Evolutionary conservation across 2,113 vertebrate species (phyloP), one percentile per base, ranked within the genome.

Genomic region (Gambusia holbrooki): DNA sequence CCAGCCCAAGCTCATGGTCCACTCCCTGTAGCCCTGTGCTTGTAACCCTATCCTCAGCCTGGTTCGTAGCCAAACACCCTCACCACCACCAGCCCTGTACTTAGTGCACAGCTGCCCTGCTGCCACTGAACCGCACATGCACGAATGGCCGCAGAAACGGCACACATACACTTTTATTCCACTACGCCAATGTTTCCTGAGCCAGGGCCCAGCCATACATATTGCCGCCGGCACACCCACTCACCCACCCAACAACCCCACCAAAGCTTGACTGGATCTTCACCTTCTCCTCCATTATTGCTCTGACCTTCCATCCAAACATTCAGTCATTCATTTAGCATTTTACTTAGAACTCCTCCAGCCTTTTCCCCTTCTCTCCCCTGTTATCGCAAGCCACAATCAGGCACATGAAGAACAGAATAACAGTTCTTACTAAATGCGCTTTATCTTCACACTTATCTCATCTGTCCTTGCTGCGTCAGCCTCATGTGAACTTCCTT

Each of bases 181-280:
- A 93, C 90, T 92, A 92, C 87, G 89, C 87, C 91, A 93, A 75
- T 71, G 76, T 90, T 94, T 94, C 91, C 92, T 92, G 87, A 88
- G 81, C 85, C 74, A 17, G 75, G 71, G 88, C 86, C 88, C 85
- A 91, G 82, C 89, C 70, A 69, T 84, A 62, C 73, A 64, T 72
- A 83, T 79, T 63, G 70, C 84, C 80, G 77, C 70, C 17, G 77
- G 84, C 77, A 76, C 80, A 82, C 84, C 88, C 82, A 84, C 51
- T 58, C 51, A 58, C 84, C 74, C 74, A 88, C 78, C 74, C 71
- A 81, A 66, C 69, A 71, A 51, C 62, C 74, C 66, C 54, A 75
- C 85, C 69, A 84, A 82, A 87, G 66, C 69, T 72, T 28, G 15
- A 73, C 35, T 67, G 35, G 54, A 72, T 77, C 71, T 64, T 60